Conservation (phyloP, 2,113 vertebrate species). For the Amblyopsis rosae region DNA sequence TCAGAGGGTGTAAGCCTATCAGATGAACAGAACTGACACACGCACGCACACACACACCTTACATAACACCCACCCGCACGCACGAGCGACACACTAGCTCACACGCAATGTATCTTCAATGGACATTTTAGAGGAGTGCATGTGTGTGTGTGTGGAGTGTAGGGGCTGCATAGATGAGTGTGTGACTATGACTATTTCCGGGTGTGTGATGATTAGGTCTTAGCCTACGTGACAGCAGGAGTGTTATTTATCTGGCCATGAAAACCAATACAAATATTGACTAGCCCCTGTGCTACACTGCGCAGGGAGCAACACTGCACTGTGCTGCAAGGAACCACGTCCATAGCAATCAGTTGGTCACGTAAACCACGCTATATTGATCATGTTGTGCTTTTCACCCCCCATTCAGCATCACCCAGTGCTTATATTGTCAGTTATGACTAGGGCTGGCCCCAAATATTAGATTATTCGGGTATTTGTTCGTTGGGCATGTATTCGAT, state of each 20-base stretch:
- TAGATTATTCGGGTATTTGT: too few relatives aligned
- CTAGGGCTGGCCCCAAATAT: too few relatives aligned
- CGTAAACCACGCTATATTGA: too few relatives aligned
- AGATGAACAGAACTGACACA: conserved; percentile 11
- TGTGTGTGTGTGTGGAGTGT: background rate
- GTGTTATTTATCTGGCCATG: conserved; percentile 8
- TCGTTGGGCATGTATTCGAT: too few relatives aligned
- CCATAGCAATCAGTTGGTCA: too few relatives aligned
- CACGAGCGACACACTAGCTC: background rate
- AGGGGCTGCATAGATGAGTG: conserved; percentile 29
- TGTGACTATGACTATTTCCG: conserved; percentile 7
- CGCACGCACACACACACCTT: conserved; percentile 25
- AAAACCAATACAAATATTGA: background rate
- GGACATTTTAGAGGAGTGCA: background rate
- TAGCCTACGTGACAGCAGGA: conserved; percentile 16
- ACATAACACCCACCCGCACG: conserved; percentile 39
- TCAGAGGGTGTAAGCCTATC: conserved; percentile 9
- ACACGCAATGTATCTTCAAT: too few relatives aligned
- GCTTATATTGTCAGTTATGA: too few relatives aligned
- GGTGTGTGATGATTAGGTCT: conserved; percentile 9
- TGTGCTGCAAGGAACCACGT: too few relatives aligned
- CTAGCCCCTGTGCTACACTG: conserved; percentile 6
- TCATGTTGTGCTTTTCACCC: too few relatives aligned
- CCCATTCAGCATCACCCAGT: too few relatives aligned
- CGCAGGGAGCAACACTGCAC: too few relatives aligned